Evolutionary conservation across 2,888 invertebrate genomes (phyloP).

Genomic region (Choristoneura rosaceana): DNA sequence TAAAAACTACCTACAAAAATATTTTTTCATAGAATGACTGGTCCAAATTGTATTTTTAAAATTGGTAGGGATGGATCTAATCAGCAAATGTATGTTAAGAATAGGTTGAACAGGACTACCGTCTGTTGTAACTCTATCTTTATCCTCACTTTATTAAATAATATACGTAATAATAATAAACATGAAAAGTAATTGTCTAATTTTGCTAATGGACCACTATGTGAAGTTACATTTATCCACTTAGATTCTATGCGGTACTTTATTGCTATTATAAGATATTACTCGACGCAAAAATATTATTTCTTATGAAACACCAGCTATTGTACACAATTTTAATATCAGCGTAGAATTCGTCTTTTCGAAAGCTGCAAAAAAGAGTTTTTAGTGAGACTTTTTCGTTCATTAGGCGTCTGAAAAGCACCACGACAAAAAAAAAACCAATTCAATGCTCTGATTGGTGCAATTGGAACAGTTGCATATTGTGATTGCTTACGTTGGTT

Average conservation of each 20-base stretch:
- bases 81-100: not conserved
- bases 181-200: slow-evolving; percentile 11
- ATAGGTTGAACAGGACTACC: not conserved
- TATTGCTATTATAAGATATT: not conserved
- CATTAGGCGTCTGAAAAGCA: not conserved
- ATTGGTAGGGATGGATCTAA: not conserved
- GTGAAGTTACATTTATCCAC: not conserved
- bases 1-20: no score
- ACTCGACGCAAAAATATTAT: not conserved
- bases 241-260: not conserved
- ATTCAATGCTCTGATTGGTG: not conserved
- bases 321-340: not conserved
- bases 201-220: slow-evolving; percentile 6
- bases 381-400: not conserved
- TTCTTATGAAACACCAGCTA: not conserved
- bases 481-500: not conserved
- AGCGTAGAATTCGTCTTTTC: not conserved
- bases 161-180: slow-evolving; percentile 1
- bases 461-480: not conserved
- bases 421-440: not conserved
- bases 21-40: no score
- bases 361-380: not conserved
- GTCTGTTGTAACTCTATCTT: not conserved
- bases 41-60: no score
- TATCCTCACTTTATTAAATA: slow-evolving; percentile 6